phyloP scores from a whole-genome alignment of 92 coral and sea anemone genomes.

The Actinostola sp. region DNA sequence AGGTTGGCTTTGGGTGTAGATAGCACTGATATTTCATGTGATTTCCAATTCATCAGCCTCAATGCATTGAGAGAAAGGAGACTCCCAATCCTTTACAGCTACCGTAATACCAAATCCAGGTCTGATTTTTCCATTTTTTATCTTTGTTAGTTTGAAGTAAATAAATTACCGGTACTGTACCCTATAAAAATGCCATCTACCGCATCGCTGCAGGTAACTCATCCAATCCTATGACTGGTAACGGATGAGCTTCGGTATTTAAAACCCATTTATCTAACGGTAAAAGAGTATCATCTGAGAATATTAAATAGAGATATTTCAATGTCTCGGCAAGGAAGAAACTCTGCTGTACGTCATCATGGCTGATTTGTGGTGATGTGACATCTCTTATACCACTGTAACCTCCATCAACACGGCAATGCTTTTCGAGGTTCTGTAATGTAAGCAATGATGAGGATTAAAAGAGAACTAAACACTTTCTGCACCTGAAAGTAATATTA shows the following conservation, averaged over 20 bases:
- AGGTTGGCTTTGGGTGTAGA: too few relatives aligned
- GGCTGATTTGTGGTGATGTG: conserved; percentile 54
- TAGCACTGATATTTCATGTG: too few relatives aligned
- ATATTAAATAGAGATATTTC: conserved; percentile 89
- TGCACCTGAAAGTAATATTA: too few relatives aligned
- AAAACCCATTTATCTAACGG: conserved; percentile 95
- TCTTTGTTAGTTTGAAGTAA: too few relatives aligned
- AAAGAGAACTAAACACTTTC: too few relatives aligned
- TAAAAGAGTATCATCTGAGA: conserved; percentile 88
- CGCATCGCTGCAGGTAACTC: conserved; percentile 30
- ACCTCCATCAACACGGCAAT: conserved; percentile 81
- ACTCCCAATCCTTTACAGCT: too few relatives aligned
- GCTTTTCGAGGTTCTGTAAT: conserved; percentile 78
- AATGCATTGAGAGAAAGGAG: too few relatives aligned
- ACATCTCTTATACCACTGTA: conserved; percentile 94
- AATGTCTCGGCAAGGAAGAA: conserved; percentile 97
- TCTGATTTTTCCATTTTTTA: too few relatives aligned
- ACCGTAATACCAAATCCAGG: too few relatives aligned
- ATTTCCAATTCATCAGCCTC: too few relatives aligned
- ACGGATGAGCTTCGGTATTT: conserved; percentile 96
- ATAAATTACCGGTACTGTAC: not conserved
- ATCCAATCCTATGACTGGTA: conserved; percentile 83
- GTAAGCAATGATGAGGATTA: too few relatives aligned
- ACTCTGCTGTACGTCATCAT: conserved; percentile 97
- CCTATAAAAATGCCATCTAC: conserved; percentile 1